phyloP scores from a whole-genome alignment of 2,113 vertebrate genomes.

The Saguinus imperator region DNA sequence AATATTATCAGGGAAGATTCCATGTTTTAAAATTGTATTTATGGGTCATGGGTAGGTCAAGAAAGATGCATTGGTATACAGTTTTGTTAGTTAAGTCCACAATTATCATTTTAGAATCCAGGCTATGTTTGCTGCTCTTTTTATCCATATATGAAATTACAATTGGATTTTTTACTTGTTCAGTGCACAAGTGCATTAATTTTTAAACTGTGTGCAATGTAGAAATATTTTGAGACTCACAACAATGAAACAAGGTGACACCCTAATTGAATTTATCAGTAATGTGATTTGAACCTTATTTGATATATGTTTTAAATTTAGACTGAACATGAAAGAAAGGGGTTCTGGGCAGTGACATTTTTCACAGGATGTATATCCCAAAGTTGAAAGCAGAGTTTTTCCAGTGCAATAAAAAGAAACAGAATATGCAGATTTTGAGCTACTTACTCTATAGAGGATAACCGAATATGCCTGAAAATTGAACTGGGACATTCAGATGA shows the following conservation, averaged over 20 bases:
- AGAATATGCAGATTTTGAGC: slow-evolving; percentile 69
- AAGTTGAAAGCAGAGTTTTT: slow-evolving; percentile 70
- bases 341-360: slow-evolving; percentile 74
- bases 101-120: slow-evolving; percentile 49
- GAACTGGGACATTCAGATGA: slow-evolving; percentile 76
- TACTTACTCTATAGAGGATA: slow-evolving; percentile 66
- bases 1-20: slow-evolving; percentile 72
- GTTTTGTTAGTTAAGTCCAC: slow-evolving; percentile 53
- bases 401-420: slow-evolving; percentile 78
- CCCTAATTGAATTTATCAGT: slow-evolving; percentile 42
- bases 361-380: slow-evolving; percentile 74
- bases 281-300: slow-evolving; percentile 39
- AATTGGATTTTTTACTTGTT: slow-evolving; percentile 58
- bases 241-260: slow-evolving; percentile 31
- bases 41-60: slow-evolving; percentile 37
- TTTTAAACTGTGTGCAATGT: slow-evolving; percentile 76
- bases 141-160: slow-evolving; percentile 62
- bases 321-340: slow-evolving; percentile 40
- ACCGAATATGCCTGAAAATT: slow-evolving; percentile 57
- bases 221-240: slow-evolving; percentile 64
- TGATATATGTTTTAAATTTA: slow-evolving; percentile 62
- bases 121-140: slow-evolving; percentile 51
- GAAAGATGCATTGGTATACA: slow-evolving; percentile 26
- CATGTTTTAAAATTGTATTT: slow-evolving; percentile 59
- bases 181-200: slow-evolving; percentile 81